A percentile compares a stretch with the other conserved stretches of the same genome.
These are phyloP conservation scores for Ceratoteleas bidentatus DNA, from an alignment of 1,140 invertebrate genomes.

Conservation along the genomic window DNA sequence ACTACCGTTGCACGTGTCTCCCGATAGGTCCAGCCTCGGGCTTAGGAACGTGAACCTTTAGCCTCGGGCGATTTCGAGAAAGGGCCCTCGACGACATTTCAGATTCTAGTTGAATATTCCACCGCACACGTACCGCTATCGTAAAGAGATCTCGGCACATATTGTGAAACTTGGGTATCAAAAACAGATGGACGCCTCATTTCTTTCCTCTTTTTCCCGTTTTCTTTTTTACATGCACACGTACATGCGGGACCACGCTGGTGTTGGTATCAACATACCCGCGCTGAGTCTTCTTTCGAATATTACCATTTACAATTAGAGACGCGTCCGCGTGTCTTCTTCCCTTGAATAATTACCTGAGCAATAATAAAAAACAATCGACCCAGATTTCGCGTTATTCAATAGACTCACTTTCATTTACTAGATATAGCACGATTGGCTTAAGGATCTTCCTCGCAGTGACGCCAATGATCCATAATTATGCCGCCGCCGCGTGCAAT, in stretches of 20 bases:
- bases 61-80: conserved; percentile 64
- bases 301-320: conserved; percentile 27
- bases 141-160: conserved; percentile 54
- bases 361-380: conserved; percentile 45
- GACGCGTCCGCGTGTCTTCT: conserved; percentile 20
- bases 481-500: conserved; percentile 62
- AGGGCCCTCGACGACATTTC: conserved; percentile 56
- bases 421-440: conserved; percentile 52
- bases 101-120: conserved; percentile 61
- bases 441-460: conserved; percentile 36
- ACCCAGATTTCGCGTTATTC: conserved; percentile 61
- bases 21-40: conserved; percentile 58
- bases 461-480: conserved; percentile 54
- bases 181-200: conserved; percentile 25
- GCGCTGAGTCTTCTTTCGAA: conserved; percentile 13
- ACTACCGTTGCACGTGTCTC: conserved; percentile 62
- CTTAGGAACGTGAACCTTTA: conserved; percentile 56
- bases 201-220: conserved; percentile 30
- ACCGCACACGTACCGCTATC: conserved; percentile 57
- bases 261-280: no score
- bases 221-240: conserved; percentile 23
- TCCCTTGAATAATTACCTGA: conserved; percentile 36
- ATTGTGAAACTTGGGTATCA: conserved; percentile 47
- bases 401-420: conserved; percentile 65
- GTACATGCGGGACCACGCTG: not conserved